Evolutionary conservation across 2,797 vertebrate genomes (phyloP), one percentile per base, ranked within the genome.

Genomic region (Champsocephalus gunnari): DNA sequence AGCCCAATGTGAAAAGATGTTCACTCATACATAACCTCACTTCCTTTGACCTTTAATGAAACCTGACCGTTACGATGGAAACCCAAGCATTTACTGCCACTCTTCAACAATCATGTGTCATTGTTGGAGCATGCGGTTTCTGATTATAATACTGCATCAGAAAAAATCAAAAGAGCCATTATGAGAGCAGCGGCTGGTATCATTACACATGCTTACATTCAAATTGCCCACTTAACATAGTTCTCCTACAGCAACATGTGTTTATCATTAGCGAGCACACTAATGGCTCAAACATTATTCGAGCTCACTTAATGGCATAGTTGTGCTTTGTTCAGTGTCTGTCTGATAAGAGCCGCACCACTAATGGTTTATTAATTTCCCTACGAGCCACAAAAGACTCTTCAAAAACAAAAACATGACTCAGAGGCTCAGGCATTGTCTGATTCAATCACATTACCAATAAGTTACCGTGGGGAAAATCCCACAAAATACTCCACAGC

Each of bases 221-320:
- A 94, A 95, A 95, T 94, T 93, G 93, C 85, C 91, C 93, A 94
- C 92, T 94, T 93, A 94, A 91, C 94, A 95, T 94, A 93, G 89
- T 92, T 94, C 90, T 93, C 77, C 89, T 88, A 83, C 87, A 86
- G 91, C 87, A 92, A 93, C 95, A 96, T 95, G 93, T 96, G 95
- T 93, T 94, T 91, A 92, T 90, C 92, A 94, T 96, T 95, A 95
- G 90, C 86, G 12, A 72, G 87, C 77, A 71, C 83, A 60, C 91
- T 95, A 95, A 95, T 94, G 89, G 92, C 89, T 93, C 92, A 87
- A 94, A 94, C 93, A 95, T 95, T 95, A 95, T 93, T 94, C 79
- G 64, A 89, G 88, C 88, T 75, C 73, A 56, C 91, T 91, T 94
- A 95, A 95, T 94, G 91, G 92, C 84, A 73, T 66, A 66, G 92